Evolutionary conservation across 1,140 invertebrate genomes (phyloP).

Genomic region (Solen grandis): DNA sequence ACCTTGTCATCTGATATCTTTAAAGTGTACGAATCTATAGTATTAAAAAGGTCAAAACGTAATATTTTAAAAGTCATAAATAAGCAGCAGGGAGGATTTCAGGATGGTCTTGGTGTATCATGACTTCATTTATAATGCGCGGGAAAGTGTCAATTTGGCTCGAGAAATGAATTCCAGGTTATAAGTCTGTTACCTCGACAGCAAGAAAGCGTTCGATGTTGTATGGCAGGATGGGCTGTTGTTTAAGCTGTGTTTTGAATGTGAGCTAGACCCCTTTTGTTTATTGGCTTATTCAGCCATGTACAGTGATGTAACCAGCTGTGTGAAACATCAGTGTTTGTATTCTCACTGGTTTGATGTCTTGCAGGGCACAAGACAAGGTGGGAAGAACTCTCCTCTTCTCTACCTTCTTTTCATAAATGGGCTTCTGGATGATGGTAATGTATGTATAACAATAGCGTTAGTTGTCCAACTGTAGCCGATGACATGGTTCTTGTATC

Average conservation of each 20-base stretch:
- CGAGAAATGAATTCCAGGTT: neutral
- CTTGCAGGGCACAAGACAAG: slow-evolving; percentile 12
- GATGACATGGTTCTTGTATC: slow-evolving; percentile 8
- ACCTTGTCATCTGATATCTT: neutral
- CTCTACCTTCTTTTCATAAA: slow-evolving; percentile 11
- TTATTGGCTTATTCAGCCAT: neutral
- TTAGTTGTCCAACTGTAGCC: neutral
- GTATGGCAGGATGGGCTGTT: slow-evolving; percentile 26
- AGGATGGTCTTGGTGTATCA: slow-evolving; percentile 4
- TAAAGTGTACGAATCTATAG: neutral
- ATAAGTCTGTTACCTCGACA: slow-evolving; percentile 18
- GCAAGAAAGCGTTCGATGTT: neutral
- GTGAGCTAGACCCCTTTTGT: neutral
- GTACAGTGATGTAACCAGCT: neutral
- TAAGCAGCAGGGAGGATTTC: neutral
- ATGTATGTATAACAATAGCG: slow-evolving; percentile 6
- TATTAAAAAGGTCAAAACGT: neutral
- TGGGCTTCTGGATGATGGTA: slow-evolving; percentile 7
- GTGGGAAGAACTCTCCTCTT: neutral
- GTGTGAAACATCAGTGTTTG: neutral
- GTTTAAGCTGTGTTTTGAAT: slow-evolving; percentile 6
- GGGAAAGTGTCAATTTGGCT: neutral
- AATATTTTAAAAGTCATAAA: too few relatives aligned
- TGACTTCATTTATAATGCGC: slow-evolving; percentile 14
- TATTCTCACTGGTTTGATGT: neutral